phyloP scores from a whole-genome alignment of 37 sponge, comb jelly and placozoan species.

The Theonella swinhoei region DNA sequence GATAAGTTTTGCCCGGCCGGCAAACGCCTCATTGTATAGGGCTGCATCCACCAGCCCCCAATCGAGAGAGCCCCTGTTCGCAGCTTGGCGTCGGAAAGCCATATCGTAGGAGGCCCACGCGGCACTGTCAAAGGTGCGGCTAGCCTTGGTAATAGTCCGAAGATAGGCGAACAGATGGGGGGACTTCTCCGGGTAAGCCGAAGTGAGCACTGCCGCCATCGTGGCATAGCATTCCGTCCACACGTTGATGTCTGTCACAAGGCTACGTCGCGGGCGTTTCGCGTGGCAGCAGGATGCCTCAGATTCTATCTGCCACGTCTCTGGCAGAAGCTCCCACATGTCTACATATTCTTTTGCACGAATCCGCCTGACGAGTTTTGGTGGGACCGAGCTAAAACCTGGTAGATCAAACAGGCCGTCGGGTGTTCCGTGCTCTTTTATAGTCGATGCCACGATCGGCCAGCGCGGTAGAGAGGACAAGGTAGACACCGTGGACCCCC shows the following conservation, averaged over 20 bases:
- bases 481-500: not conserved
- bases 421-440: not conserved
- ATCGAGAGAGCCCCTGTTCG: not conserved
- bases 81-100: conserved; percentile 19
- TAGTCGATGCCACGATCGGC: not conserved
- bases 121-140: not conserved
- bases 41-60: not conserved
- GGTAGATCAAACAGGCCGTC: not conserved
- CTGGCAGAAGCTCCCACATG: conserved; percentile 5
- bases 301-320: not conserved
- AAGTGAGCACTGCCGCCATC: not conserved
- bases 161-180: conserved; percentile 13
- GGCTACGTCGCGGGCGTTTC: not conserved
- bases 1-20: not conserved
- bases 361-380: not conserved
- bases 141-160: not conserved
- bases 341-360: not conserved
- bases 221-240: conserved; percentile 19
- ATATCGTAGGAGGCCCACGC: conserved; percentile 1
- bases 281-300: not conserved
- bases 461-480: not conserved
- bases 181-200: not conserved
- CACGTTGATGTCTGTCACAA: not conserved
- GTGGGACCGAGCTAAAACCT: not conserved
- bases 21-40: not conserved